Conservation (phyloP, 2,113 vertebrate genomes). For the Tragelaphus strepsiceros region DNA sequence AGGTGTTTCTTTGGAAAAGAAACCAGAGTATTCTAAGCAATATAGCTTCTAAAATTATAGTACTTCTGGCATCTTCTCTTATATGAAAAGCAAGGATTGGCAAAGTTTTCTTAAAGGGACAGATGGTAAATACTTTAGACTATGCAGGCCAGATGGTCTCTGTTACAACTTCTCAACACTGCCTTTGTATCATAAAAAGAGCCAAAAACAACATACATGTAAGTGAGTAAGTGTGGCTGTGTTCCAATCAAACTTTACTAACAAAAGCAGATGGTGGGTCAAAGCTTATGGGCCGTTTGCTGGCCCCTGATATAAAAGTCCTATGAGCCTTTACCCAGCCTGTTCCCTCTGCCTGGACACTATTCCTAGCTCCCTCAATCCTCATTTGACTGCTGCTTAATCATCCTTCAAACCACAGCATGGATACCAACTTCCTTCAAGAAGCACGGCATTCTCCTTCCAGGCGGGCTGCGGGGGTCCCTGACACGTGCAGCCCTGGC, state of each 20-base stretch:
- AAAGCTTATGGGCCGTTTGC: background rate
- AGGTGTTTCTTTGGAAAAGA: constrained; percentile 89
- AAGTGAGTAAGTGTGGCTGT: background rate
- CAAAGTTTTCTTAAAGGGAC: constrained; percentile 28
- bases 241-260: background rate
- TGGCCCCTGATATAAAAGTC: background rate
- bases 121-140: constrained; percentile 27
- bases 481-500: background rate
- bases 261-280: background rate
- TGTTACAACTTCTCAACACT: background rate
- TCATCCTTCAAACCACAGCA: background rate
- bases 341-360: background rate
- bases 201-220: background rate
- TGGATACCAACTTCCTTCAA: background rate
- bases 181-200: background rate
- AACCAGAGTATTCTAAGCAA: constrained; percentile 63
- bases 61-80: background rate
- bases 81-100: background rate
- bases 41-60: background rate
- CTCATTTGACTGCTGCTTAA: background rate
- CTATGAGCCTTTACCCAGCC: background rate
- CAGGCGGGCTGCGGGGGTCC: background rate
- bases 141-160: background rate
- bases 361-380: background rate
- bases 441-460: background rate